Conservation (phyloP, 2,797 vertebrate genomes). For the Merluccius polli region DNA sequence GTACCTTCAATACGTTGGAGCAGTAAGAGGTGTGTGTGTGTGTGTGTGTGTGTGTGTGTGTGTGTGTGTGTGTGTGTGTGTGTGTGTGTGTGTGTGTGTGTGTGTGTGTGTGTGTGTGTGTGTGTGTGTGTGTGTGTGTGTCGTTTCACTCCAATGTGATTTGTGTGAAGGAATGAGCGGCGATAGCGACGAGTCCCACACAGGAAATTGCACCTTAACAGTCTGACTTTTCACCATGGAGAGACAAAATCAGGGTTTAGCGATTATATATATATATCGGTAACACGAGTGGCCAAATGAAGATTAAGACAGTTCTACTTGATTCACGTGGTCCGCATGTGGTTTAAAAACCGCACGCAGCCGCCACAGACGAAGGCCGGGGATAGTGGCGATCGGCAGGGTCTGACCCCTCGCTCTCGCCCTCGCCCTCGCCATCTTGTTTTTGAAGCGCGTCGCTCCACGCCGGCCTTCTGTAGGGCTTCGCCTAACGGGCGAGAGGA, state of each 20-base stretch:
- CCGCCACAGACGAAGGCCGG: neutral
- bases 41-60: no score
- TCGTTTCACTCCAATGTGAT: constrained; percentile 11
- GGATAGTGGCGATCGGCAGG: neutral
- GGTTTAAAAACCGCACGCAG: neutral
- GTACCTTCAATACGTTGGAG: neutral
- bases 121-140: neutral
- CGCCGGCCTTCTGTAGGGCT: neutral
- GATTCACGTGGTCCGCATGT: neutral
- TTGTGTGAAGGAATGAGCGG: no score
- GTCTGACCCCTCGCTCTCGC: neutral
- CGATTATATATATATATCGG: neutral
- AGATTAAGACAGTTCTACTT: neutral
- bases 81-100: neutral
- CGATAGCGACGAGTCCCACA: neutral
- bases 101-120: no score
- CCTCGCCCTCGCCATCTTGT: neutral
- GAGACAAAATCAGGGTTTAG: neutral
- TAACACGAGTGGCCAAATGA: neutral
- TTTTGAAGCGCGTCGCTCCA: neutral
- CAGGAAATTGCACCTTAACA: neutral
- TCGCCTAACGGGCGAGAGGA: neutral
- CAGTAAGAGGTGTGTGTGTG: neutral
- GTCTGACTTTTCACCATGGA: neutral
- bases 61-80: no score